Percentiles rank a stretch among this genome's conserved stretches.
Conservation (phyloP, 2,797 vertebrate species). For the Tokudaia muenninki region DNA sequence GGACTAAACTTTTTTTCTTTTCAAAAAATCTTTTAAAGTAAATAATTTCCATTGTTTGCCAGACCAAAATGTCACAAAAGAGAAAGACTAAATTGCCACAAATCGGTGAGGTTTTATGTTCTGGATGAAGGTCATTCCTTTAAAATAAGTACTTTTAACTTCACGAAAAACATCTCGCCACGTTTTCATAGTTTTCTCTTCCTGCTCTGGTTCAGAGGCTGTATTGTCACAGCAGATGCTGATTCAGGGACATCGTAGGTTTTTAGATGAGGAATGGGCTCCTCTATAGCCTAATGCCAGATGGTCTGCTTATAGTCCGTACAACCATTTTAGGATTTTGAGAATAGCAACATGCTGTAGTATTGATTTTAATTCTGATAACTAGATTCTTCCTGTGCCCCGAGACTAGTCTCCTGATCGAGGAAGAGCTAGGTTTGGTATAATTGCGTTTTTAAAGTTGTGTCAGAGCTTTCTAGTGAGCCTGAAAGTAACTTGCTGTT, state of each 20-base stretch:
- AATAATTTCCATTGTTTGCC: constrained; percentile 13
- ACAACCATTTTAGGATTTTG: neutral
- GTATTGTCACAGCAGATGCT: constrained; percentile 2
- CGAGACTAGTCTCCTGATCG: neutral
- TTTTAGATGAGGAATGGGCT: neutral
- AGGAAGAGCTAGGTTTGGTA: neutral
- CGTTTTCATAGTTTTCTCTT: constrained; percentile 51
- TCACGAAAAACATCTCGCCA: neutral
- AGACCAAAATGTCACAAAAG: constrained; percentile 20
- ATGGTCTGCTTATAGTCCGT: neutral
- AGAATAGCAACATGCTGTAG: neutral
- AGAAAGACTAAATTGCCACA: neutral
- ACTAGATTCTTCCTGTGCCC: neutral
- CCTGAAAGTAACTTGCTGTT: neutral
- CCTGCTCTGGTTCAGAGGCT: constrained; percentile 1
- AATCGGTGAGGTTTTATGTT: constrained; percentile 45
- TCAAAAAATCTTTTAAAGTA: constrained; percentile 24
- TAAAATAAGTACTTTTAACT: constrained; percentile 46
- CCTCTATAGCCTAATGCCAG: neutral
- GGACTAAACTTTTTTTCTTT: constrained; percentile 1
- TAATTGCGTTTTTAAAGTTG: neutral
- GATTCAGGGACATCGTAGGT: neutral
- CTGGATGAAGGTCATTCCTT: constrained; percentile 55
- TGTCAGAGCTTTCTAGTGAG: neutral
- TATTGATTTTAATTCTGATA: neutral